These are phyloP conservation scores for Phyllostomus discolor DNA, from an alignment of 2,113 vertebrate species.

Conservation along the genomic window DNA sequence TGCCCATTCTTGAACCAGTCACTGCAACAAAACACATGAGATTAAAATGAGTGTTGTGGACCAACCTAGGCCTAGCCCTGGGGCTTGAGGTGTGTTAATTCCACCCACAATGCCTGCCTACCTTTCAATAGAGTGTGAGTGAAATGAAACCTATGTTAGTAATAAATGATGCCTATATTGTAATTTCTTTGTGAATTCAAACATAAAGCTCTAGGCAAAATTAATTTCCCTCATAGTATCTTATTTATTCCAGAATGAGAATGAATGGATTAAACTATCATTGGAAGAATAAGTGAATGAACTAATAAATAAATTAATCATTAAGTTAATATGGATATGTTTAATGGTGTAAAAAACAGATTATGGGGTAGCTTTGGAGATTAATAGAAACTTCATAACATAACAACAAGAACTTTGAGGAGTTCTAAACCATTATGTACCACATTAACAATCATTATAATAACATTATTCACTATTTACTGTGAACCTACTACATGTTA, in stretches of 20 bases:
- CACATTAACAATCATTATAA: not conserved
- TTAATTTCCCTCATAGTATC: not conserved
- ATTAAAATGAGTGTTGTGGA: not conserved
- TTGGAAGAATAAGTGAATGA: not conserved
- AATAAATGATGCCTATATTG: not conserved
- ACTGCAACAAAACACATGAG: not conserved
- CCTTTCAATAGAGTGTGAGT: not conserved
- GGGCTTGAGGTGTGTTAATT: not conserved
- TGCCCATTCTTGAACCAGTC: not conserved
- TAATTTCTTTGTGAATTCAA: not conserved
- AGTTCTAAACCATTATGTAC: not conserved
- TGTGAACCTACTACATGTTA: not conserved
- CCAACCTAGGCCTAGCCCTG: not conserved
- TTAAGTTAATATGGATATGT: slow-evolving; percentile 1
- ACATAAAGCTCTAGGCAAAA: not conserved
- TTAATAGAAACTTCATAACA: not conserved
- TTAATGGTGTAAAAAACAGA: not conserved
- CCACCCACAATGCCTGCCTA: not conserved
- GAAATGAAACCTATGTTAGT: not conserved
- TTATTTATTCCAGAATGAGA: not conserved
- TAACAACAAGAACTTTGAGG: not conserved
- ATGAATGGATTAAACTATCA: not conserved
- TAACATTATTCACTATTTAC: not conserved
- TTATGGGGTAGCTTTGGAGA: not conserved
- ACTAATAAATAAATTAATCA: slow-evolving; percentile 22